phyloP scores from a whole-genome alignment of 2,113 vertebrate species.

The Amphiprion percula region DNA sequence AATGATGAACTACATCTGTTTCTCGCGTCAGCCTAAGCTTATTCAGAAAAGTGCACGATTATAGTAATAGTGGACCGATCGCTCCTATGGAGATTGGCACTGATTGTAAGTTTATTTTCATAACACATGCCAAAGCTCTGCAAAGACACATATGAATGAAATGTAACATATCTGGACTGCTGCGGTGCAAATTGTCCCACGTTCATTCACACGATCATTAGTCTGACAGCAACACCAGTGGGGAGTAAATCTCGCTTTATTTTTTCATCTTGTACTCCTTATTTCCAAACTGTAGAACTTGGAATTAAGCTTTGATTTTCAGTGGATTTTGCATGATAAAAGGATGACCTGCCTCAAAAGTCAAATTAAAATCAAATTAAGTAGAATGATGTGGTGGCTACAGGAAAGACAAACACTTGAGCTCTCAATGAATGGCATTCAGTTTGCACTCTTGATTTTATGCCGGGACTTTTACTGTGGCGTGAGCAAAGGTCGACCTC shows the following conservation, averaged over 20 bases:
- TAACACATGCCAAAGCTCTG: conserved; percentile 23
- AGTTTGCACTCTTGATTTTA: conserved; percentile 54
- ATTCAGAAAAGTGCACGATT: conserved; percentile 32
- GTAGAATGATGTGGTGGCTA: conserved; percentile 27
- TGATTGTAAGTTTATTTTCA: conserved; percentile 37
- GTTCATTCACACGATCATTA: conserved; percentile 81
- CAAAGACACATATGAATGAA: conserved; percentile 29
- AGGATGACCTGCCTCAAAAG: conserved; percentile 30
- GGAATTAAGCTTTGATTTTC: conserved; percentile 60
- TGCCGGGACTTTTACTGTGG: conserved; percentile 57
- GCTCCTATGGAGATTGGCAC: conserved; percentile 34
- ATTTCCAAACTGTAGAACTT: conserved; percentile 46
- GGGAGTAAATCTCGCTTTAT: conserved; percentile 56
- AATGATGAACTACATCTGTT: conserved; percentile 64
- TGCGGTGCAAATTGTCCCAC: conserved; percentile 47
- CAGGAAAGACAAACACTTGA: conserved; percentile 63
- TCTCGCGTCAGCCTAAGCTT: conserved; percentile 33
- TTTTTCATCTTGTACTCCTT: neutral
- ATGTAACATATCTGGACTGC: conserved; percentile 24
- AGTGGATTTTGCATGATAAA: conserved; percentile 45
- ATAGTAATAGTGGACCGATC: conserved; percentile 30
- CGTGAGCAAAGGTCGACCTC: conserved; percentile 64
- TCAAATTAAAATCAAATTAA: conserved; percentile 51
- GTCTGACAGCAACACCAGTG: conserved; percentile 73
- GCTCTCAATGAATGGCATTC: conserved; percentile 43